phyloP scores from a whole-genome alignment of 2,888 invertebrate genomes.

The Eilema depressum region DNA sequence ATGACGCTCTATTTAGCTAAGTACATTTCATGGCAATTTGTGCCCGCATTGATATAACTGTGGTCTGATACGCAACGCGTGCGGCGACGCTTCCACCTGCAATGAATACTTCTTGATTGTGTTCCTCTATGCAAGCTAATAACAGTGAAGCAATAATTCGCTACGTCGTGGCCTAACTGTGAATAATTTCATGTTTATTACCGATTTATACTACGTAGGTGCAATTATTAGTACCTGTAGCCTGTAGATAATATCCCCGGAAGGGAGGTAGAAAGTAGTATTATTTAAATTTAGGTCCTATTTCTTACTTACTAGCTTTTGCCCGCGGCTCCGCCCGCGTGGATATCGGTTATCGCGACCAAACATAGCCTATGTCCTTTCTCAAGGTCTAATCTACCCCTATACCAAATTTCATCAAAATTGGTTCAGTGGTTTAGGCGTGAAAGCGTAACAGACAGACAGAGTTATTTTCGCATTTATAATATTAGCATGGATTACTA shows the following conservation, averaged over 20 bases:
- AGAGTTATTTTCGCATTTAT: no score
- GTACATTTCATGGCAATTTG: slow-evolving; percentile 31
- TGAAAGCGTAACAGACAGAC: no score
- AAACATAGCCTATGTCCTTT: no score
- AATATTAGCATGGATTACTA: no score
- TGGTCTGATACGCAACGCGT: slow-evolving; percentile 29
- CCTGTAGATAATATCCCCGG: neutral
- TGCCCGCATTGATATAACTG: slow-evolving; percentile 14
- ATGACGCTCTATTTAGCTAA: slow-evolving; percentile 38
- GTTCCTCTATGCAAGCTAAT: neutral
- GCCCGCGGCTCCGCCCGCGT: no score
- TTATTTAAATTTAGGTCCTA: no score
- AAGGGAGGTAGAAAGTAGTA: neutral
- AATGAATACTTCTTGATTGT: neutral
- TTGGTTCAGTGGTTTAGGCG: no score
- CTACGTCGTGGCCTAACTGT: neutral
- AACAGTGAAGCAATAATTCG: neutral
- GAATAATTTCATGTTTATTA: neutral
- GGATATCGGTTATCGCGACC: no score
- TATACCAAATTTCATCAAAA: no score
- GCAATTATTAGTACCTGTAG: no score
- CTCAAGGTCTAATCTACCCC: no score
- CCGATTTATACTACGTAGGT: neutral
- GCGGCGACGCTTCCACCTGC: neutral
- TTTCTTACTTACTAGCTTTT: no score